Evolutionary conservation across 2,888 invertebrate species (phyloP).

Genomic region (Hemicrepidius hirtus): DNA sequence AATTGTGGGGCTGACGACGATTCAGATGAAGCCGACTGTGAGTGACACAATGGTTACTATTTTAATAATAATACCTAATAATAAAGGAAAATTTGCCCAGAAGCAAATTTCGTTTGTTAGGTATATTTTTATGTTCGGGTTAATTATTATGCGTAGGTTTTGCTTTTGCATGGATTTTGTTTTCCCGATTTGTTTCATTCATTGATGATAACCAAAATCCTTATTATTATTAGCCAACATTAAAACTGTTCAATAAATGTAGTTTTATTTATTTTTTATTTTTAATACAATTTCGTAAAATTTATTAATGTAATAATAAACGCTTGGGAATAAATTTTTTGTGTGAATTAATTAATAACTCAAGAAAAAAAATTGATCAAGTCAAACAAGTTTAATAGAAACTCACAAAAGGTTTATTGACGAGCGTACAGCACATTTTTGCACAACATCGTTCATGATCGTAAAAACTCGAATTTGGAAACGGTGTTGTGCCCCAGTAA

Average conservation of each 20-base stretch:
- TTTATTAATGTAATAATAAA: slow-evolving; percentile 15
- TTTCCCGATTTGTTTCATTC: slow-evolving; percentile 12
- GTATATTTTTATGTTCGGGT: slow-evolving; percentile 35
- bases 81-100: slow-evolving; percentile 57
- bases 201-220: background rate
- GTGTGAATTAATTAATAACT: background rate
- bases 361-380: background rate
- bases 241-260: slow-evolving; percentile 4
- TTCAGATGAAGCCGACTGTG: slow-evolving; percentile 87
- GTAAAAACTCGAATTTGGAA: slow-evolving; percentile 13
- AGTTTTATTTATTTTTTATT: slow-evolving; percentile 2
- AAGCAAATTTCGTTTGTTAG: slow-evolving; percentile 55
- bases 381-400: background rate
- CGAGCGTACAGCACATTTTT: slow-evolving; percentile 17
- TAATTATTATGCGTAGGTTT: background rate
- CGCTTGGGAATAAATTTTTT: slow-evolving; percentile 7
- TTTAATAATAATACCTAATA: slow-evolving; percentile 55
- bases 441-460: slow-evolving; percentile 34
- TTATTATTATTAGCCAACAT: slow-evolving; percentile 6
- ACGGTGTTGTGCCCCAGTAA: slow-evolving; percentile 43
- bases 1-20: slow-evolving; percentile 90
- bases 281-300: slow-evolving; percentile 3
- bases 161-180: slow-evolving; percentile 19
- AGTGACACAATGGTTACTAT: slow-evolving; percentile 73
- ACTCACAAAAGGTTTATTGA: slow-evolving; percentile 2